Evolutionary conservation across 2,113 vertebrate species (phyloP).

Genomic region (Camarhynchus parvulus): DNA sequence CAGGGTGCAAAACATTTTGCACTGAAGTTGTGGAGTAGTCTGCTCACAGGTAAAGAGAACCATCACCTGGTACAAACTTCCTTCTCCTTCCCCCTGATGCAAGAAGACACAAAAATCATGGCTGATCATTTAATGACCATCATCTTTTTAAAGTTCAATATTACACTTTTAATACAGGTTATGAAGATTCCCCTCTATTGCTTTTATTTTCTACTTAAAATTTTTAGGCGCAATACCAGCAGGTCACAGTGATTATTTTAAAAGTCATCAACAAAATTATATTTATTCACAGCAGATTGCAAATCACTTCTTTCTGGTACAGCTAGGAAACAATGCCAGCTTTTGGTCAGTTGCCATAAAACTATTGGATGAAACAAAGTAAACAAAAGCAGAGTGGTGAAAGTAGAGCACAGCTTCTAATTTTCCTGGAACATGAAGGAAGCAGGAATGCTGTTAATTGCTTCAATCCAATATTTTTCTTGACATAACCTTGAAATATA

Average conservation of each 20-base stretch:
- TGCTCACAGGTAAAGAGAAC: neutral
- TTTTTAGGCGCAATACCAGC: neutral
- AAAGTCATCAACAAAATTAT: neutral
- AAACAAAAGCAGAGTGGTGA: neutral
- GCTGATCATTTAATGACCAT: neutral
- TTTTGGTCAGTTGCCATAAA: neutral
- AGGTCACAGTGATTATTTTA: neutral
- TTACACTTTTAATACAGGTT: neutral
- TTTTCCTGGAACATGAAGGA: neutral
- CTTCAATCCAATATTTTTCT: neutral
- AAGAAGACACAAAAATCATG: neutral
- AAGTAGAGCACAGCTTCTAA: neutral
- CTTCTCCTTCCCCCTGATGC: neutral
- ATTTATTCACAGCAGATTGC: neutral
- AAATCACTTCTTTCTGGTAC: neutral
- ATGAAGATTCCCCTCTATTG: neutral
- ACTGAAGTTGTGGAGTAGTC: neutral
- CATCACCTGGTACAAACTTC: neutral
- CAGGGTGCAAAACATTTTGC: neutral
- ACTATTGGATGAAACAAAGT: neutral
- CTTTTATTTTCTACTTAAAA: neutral
- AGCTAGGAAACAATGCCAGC: neutral
- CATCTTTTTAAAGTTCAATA: neutral
- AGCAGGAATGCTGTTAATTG: neutral
- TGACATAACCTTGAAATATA: neutral